These are phyloP conservation scores for Mythimna lalbum DNA, from an alignment of 2,888 invertebrate genomes.

Conservation along the genomic window DNA sequence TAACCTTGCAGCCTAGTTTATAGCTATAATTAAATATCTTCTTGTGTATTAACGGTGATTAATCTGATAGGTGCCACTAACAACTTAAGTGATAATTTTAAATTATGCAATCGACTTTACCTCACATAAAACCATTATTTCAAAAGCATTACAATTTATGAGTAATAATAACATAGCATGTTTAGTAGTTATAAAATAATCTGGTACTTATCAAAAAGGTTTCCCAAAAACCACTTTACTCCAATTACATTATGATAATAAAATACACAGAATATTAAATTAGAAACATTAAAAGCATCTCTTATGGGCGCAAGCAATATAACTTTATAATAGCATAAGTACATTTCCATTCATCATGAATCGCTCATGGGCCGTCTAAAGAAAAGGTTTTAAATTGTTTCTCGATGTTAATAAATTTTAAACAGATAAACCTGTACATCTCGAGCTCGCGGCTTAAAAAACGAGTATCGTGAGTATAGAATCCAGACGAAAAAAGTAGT, in stretches of 20 bases:
- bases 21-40: constrained; percentile 61
- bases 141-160: constrained; percentile 55
- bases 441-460: constrained; percentile 89
- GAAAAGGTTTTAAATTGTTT: constrained; percentile 90
- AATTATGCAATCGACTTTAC: constrained; percentile 45
- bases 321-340: constrained; percentile 78
- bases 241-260: constrained; percentile 52
- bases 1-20: constrained; percentile 44
- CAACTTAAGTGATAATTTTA: constrained; percentile 48
- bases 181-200: constrained; percentile 40
- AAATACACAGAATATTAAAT: constrained; percentile 59
- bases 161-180: constrained; percentile 49
- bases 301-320: constrained; percentile 72
- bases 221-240: constrained; percentile 56
- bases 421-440: constrained; percentile 91
- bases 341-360: constrained; percentile 86
- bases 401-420: constrained; percentile 91
- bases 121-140: constrained; percentile 41
- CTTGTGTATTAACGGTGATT: constrained; percentile 52
- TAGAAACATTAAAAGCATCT: constrained; percentile 65
- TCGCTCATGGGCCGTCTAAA: constrained; percentile 84
- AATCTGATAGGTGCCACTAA: constrained; percentile 36
- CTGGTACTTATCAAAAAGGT: constrained; percentile 22
- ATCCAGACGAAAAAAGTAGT: constrained; percentile 91
- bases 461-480: constrained; percentile 89